A percentile compares a stretch with the other conserved stretches of the same genome.
Evolutionary conservation across 2,888 invertebrate species (phyloP).

Genomic region (Ctena decussata): DNA sequence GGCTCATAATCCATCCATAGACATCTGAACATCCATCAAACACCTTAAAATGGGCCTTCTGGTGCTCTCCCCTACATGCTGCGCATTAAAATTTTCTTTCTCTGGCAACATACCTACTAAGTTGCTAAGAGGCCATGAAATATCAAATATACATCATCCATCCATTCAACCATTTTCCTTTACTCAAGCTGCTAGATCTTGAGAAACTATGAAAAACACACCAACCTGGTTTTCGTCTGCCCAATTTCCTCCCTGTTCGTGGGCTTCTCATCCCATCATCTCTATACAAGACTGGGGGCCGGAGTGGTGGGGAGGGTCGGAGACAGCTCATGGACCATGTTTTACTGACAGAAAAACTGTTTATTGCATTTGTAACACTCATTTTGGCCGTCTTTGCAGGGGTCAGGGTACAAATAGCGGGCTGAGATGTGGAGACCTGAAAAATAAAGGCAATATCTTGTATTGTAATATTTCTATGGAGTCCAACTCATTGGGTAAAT

Average conservation of each 20-base stretch:
- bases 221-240: slow-evolving; percentile 80
- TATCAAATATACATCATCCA: no score
- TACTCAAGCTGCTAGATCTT: no score
- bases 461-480: no score
- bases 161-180: no score
- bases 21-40: no score
- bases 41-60: no score
- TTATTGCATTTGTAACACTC: slow-evolving; percentile 76
- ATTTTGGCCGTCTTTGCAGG: slow-evolving; percentile 83
- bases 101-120: background rate
- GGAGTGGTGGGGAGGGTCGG: slow-evolving; percentile 95
- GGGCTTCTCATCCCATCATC: slow-evolving; percentile 84
- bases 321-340: slow-evolving; percentile 91
- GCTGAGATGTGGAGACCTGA: slow-evolving; percentile 83
- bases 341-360: slow-evolving; percentile 67
- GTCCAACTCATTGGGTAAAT: no score
- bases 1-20: no score
- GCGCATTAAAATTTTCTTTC: no score
- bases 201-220: no score
- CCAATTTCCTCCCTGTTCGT: slow-evolving; percentile 76
- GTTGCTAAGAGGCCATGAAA: background rate
- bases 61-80: no score
- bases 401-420: slow-evolving; percentile 80
- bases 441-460: no score
- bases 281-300: slow-evolving; percentile 90